Base-by-base conservation (phyloP, 1,140 invertebrate species). In the Lasioglossum baleicum region DNA sequence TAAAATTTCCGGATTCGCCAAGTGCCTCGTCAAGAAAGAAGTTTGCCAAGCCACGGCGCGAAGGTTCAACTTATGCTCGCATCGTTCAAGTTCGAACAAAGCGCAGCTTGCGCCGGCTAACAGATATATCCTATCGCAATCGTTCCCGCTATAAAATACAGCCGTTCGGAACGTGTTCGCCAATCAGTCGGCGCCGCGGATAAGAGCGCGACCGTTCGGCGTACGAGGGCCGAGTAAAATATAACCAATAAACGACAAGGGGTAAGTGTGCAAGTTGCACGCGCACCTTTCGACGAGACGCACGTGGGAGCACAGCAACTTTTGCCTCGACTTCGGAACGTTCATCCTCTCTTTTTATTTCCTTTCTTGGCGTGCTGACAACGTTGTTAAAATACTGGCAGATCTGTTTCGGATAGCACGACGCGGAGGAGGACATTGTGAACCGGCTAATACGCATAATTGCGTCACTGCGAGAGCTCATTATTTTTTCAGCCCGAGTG, bases 191-290 rank as follows among this genome's bases (percentile, higher is more conserved):
- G 26, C 78, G 22, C 31, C 60, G 31, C 35, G 70, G 76, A 65
- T 66, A 73, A 58, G 56, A 58, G 56, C 15, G 69, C 44, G 76
- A 40, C 64, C 48, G 69, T 58, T 42, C 35, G 42, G 53, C 15
- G 69, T 31, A 44, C 31, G 44, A 35, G 51, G 51, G 58, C 26
- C 70, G 40, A 67, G 63, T 80, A 58, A 80, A 80, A 80, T 80
- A 80, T 31, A 75, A 74, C 71, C 78, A 66, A 80, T 75, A 80
- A 80, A 80, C 78, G 77, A 80, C 77, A 80, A 60, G 67, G 63
- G 63, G 20, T 15, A 61, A 73, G 22, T 26, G 71, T 73, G 61
- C 53, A 56, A 4, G 2, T 8, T 48, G 69, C 69, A 72, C 75
- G 64, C 17, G 53, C 65, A 60, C 65, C 76, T 79, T 79, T 79